Conservation (phyloP, 2,113 vertebrate species). For the human (Homo sapiens) region GRCh38 chr14:96312501-96313000, state of each 20-base stretch:
- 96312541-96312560: background rate
- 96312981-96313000: background rate
- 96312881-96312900: background rate
- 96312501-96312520: background rate
- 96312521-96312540: background rate
- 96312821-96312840: constrained; percentile 29
- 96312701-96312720: background rate
- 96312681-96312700: background rate
- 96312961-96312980: background rate
- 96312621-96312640: background rate
- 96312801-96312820: background rate
- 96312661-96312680: background rate
- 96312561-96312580: background rate
- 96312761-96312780: background rate
- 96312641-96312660: background rate
- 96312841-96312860: background rate
- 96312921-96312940: background rate
- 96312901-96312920: background rate
- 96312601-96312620: background rate
- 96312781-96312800: background rate
- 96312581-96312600: too few relatives aligned
- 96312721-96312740: background rate
- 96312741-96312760: background rate
- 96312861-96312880: constrained; percentile 33
- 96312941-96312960: background rate